Conservation (phyloP, 2,888 invertebrate species). For the Euclidia mi region DNA sequence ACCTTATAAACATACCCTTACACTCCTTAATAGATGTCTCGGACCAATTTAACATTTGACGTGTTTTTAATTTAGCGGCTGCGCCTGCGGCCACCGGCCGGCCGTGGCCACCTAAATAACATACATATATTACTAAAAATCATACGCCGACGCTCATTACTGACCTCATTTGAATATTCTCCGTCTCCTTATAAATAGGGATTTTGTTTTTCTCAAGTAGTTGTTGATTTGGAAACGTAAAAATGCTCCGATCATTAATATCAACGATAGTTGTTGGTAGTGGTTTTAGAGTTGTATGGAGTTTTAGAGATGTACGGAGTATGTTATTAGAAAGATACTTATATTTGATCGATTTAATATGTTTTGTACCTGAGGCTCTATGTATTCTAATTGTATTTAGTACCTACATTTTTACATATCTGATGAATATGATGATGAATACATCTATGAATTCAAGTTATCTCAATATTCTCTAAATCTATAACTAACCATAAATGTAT, state of each 20-base stretch:
- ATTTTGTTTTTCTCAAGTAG: conserved; percentile 38
- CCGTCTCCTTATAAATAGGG: conserved; percentile 50
- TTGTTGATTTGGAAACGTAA: conserved; percentile 11
- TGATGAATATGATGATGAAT: too few relatives aligned
- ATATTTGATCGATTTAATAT: too few relatives aligned
- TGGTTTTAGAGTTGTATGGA: background rate
- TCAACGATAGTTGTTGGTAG: background rate
- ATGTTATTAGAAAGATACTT: too few relatives aligned
- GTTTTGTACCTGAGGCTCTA: too few relatives aligned
- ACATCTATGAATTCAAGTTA: too few relatives aligned
- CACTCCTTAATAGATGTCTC: conserved; percentile 88
- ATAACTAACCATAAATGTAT: too few relatives aligned
- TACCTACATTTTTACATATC: too few relatives aligned
- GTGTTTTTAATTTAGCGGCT: conserved; percentile 89
- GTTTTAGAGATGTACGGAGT: too few relatives aligned
- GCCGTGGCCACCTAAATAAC: conserved; percentile 76
- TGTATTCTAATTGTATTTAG: too few relatives aligned
- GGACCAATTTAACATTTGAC: conserved; percentile 90
- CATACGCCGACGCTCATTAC: conserved; percentile 84
- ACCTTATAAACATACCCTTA: conserved; percentile 66
- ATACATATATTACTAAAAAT: conserved; percentile 84
- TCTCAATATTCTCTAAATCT: too few relatives aligned
- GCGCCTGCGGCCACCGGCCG: conserved; percentile 87
- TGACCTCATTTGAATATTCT: conserved; percentile 78
- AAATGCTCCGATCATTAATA: too few relatives aligned